Evolutionary conservation across 2,797 vertebrate species (phyloP).

Genomic region (Crax fasciolata): DNA sequence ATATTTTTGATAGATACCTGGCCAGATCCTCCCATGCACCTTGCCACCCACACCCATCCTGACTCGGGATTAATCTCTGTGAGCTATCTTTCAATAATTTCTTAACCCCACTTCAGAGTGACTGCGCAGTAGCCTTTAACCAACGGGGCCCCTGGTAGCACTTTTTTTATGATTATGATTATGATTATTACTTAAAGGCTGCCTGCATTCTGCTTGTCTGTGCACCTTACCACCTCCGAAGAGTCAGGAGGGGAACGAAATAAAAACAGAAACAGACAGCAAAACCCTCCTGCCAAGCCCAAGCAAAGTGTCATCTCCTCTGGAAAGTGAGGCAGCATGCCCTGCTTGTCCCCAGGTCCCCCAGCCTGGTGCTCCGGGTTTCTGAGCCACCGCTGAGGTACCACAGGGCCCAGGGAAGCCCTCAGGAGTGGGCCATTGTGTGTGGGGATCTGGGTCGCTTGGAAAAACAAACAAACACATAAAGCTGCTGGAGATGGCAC

Average conservation of each 20-base stretch:
- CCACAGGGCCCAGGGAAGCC: neutral
- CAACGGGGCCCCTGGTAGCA: slow-evolving; percentile 72
- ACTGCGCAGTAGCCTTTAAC: slow-evolving; percentile 79
- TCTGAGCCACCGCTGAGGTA: neutral
- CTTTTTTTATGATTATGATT: neutral
- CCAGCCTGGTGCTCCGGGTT: neutral
- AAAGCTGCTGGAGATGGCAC: neutral
- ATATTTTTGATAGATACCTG: too few relatives aligned
- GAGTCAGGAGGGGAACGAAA: neutral
- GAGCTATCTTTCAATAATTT: too few relatives aligned
- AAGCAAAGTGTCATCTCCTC: neutral
- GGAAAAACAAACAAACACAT: neutral
- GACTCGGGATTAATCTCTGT: too few relatives aligned
- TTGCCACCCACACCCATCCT: too few relatives aligned
- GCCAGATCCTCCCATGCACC: too few relatives aligned
- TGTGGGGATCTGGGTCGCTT: accelerated
- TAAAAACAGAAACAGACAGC: neutral
- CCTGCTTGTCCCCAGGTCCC: neutral
- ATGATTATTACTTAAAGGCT: slow-evolving; percentile 10
- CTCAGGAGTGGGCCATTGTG: accelerated
- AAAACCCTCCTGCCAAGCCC: neutral
- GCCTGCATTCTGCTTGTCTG: slow-evolving; percentile 23
- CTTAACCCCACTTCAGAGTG: slow-evolving; percentile 86
- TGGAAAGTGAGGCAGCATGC: neutral
- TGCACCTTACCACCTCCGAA: neutral